phyloP scores from a whole-genome alignment of 2,113 vertebrate species.

The Eonycteris spelaea region DNA sequence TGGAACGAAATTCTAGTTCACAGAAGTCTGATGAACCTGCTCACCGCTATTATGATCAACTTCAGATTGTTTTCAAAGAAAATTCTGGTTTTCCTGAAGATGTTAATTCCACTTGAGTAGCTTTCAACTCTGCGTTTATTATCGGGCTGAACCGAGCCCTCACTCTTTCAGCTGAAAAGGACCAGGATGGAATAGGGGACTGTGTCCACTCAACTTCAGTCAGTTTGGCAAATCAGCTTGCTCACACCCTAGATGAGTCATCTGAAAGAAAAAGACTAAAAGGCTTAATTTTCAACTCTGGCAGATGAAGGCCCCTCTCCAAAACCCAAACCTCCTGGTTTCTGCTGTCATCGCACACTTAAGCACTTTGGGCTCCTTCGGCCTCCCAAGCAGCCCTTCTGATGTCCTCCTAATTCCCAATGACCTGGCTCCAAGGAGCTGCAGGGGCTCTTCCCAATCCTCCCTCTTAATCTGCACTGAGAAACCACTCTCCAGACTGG shows the following conservation, averaged over 20 bases:
- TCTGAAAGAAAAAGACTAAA: neutral
- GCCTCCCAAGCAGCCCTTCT: neutral
- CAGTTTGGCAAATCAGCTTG: neutral
- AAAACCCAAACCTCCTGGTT: neutral
- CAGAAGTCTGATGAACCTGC: neutral
- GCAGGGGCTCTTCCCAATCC: neutral
- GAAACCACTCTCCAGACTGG: neutral
- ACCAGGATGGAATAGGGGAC: neutral
- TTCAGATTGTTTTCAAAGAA: neutral
- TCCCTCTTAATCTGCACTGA: too few relatives aligned
- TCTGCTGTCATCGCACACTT: neutral
- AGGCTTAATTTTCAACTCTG: neutral
- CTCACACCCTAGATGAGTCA: neutral
- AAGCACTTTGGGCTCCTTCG: neutral
- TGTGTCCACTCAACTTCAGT: neutral
- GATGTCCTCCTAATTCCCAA: neutral
- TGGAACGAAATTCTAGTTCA: neutral
- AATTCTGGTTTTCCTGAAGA: neutral
- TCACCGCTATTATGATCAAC: neutral
- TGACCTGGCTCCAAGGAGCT: neutral
- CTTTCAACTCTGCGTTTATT: neutral
- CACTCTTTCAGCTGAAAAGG: too few relatives aligned
- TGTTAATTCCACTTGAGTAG: neutral
- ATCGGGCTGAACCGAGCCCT: neutral
- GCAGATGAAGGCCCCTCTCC: neutral